Percentiles rank a stretch among this genome's conserved stretches.
Conservation (phyloP, 2,113 vertebrate species). For the Hippolais icterina region DNA sequence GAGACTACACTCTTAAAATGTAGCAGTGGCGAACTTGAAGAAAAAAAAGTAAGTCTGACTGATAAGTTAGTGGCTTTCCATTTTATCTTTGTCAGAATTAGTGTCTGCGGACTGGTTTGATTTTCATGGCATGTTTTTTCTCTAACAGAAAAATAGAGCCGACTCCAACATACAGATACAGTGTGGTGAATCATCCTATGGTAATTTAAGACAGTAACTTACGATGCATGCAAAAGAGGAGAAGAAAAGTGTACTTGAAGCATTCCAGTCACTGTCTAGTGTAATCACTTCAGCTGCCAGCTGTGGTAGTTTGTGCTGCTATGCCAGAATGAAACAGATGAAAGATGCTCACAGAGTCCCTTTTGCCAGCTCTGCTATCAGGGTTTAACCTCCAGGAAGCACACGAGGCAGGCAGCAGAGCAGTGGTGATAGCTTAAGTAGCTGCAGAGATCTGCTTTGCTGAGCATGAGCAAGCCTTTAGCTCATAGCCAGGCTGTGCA, state of each 20-base stretch:
- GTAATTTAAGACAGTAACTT: not conserved
- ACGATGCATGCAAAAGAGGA: not conserved
- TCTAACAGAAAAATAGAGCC: not conserved
- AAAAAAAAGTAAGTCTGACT: not conserved
- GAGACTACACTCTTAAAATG: not conserved
- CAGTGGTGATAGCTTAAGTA: not conserved
- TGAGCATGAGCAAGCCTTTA: not conserved
- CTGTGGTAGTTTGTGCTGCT: not conserved
- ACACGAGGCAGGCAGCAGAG: not conserved
- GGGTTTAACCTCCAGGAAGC: not conserved
- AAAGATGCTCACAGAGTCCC: not conserved
- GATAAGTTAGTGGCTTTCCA: not conserved
- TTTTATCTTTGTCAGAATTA: not conserved
- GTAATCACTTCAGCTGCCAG: conserved; percentile 3
- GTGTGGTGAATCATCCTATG: not conserved
- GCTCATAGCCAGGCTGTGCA: not conserved
- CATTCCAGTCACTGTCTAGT: not conserved
- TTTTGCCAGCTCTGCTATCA: not conserved
- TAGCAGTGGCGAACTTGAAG: not conserved
- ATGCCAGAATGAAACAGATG: not conserved
- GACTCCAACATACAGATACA: not conserved
- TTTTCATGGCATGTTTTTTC: not conserved
- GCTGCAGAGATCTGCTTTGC: not conserved
- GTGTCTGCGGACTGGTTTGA: not conserved
- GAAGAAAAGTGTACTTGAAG: not conserved